phyloP scores from a whole-genome alignment of 2,797 vertebrate species.

The Hafferia zeledoni region DNA sequence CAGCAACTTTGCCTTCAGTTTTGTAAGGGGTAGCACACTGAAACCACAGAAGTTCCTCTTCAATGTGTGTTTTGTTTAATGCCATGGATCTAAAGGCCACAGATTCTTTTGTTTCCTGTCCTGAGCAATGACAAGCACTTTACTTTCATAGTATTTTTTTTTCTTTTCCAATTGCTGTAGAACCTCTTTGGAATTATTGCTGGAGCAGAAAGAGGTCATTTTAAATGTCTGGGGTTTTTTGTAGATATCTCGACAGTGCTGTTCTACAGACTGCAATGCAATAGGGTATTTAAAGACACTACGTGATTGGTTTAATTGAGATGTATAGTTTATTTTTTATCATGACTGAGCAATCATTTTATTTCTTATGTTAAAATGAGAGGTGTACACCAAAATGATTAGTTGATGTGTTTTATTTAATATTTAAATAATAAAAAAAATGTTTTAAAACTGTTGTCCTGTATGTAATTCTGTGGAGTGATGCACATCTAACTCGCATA shows the following conservation, averaged over 20 bases:
- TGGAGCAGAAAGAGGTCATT: slow-evolving; percentile 58
- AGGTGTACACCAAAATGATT: slow-evolving; percentile 76
- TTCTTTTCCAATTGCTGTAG: slow-evolving; percentile 57
- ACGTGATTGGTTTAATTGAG: slow-evolving; percentile 64
- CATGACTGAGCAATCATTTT: slow-evolving; percentile 74
- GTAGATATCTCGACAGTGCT: slow-evolving; percentile 46
- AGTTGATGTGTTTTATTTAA: slow-evolving; percentile 82
- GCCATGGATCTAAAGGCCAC: slow-evolving; percentile 73
- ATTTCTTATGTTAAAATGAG: slow-evolving; percentile 77
- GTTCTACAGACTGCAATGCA: slow-evolving; percentile 63
- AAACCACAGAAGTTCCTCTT: not conserved
- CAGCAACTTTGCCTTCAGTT: slow-evolving; percentile 41
- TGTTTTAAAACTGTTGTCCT: slow-evolving; percentile 52
- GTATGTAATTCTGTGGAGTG: not conserved
- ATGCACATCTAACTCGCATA: not conserved
- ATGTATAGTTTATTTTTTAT: slow-evolving; percentile 80
- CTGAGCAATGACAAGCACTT: slow-evolving; percentile 78
- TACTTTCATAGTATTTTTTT: slow-evolving; percentile 65
- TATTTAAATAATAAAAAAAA: slow-evolving; percentile 83
- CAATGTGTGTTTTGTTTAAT: not conserved
- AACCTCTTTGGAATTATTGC: slow-evolving; percentile 64
- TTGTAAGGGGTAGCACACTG: not conserved
- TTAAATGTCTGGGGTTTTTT: slow-evolving; percentile 37
- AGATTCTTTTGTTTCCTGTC: slow-evolving; percentile 62
- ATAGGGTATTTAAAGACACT: slow-evolving; percentile 74